phyloP scores from a whole-genome alignment of 1,140 invertebrate species.

The Drosophila gunungcola region DNA sequence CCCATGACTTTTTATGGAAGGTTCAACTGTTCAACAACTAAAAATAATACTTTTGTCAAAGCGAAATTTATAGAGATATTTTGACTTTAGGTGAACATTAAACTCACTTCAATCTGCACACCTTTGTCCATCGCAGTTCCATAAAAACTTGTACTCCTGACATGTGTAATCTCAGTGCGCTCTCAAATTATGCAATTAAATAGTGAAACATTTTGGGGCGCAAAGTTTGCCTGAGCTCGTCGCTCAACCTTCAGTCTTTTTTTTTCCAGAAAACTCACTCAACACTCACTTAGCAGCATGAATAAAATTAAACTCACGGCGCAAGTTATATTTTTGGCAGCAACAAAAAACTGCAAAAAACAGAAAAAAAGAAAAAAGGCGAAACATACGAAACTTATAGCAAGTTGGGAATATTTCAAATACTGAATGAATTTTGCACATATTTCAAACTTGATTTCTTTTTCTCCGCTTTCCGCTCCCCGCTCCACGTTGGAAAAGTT shows the following conservation, averaged over 20 bases:
- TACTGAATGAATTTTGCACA: slow-evolving; percentile 80
- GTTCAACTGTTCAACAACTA: too few relatives aligned
- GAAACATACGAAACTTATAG: slow-evolving; percentile 66
- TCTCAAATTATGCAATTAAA: slow-evolving; percentile 81
- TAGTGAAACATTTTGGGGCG: slow-evolving; percentile 64
- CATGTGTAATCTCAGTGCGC: slow-evolving; percentile 55
- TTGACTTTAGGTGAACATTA: too few relatives aligned
- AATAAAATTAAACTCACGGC: slow-evolving; percentile 80
- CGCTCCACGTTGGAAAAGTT: slow-evolving; percentile 38
- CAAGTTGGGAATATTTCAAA: slow-evolving; percentile 79
- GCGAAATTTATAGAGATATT: too few relatives aligned
- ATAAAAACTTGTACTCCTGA: neutral
- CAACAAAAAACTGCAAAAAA: slow-evolving; percentile 15
- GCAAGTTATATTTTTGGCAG: slow-evolving; percentile 69
- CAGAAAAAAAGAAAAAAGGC: slow-evolving; percentile 17
- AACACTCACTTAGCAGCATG: slow-evolving; percentile 79
- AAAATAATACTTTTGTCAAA: too few relatives aligned
- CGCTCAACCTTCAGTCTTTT: slow-evolving; percentile 20
- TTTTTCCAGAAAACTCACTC: slow-evolving; percentile 48
- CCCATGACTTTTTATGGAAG: too few relatives aligned
- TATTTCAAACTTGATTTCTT: slow-evolving; percentile 76
- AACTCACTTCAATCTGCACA: too few relatives aligned
- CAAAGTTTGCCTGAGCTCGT: slow-evolving; percentile 54
- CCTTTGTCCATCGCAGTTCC: neutral
- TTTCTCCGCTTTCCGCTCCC: slow-evolving; percentile 9